Evolutionary conservation across 2,888 invertebrate genomes (phyloP).

Genomic region (Selenia dentaria): DNA sequence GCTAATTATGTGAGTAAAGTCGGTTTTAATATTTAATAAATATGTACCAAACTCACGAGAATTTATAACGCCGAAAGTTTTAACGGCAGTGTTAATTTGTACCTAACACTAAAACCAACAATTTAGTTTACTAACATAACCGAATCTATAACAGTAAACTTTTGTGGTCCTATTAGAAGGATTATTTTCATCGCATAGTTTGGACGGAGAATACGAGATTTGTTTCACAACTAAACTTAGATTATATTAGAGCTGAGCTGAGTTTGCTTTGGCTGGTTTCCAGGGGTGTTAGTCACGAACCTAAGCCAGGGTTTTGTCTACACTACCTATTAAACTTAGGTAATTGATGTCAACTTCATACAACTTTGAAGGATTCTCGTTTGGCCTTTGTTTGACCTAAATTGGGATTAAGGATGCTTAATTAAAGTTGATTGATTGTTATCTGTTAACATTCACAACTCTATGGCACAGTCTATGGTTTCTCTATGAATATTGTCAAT

Average conservation of each 20-base stretch:
- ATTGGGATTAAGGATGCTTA: slow-evolving; percentile 17
- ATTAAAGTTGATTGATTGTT: slow-evolving; percentile 24
- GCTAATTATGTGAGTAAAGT: no score
- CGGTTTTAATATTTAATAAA: no score
- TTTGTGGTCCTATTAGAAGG: slow-evolving; percentile 17
- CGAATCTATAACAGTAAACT: no score
- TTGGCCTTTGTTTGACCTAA: slow-evolving; percentile 18
- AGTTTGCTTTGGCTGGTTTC: slow-evolving; percentile 70
- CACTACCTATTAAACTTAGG: slow-evolving; percentile 37
- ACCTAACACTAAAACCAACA: no score
- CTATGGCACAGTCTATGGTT: no score
- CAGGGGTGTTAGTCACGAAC: slow-evolving; percentile 56
- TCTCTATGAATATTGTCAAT: no score
- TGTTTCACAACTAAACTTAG: slow-evolving; percentile 70
- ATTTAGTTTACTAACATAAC: no score
- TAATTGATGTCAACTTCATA: slow-evolving; percentile 35
- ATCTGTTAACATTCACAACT: slow-evolving; percentile 13
- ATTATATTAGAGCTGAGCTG: slow-evolving; percentile 69
- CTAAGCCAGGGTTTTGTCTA: slow-evolving; percentile 42
- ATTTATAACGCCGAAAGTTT: no score
- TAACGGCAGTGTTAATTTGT: no score
- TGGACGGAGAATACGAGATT: slow-evolving; percentile 49
- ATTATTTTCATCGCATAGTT: slow-evolving; percentile 44
- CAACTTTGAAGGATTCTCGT: slow-evolving; percentile 17
- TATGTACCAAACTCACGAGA: no score